Conservation (phyloP, 2,797 vertebrate genomes). For the Phalloptychus januarius region DNA sequence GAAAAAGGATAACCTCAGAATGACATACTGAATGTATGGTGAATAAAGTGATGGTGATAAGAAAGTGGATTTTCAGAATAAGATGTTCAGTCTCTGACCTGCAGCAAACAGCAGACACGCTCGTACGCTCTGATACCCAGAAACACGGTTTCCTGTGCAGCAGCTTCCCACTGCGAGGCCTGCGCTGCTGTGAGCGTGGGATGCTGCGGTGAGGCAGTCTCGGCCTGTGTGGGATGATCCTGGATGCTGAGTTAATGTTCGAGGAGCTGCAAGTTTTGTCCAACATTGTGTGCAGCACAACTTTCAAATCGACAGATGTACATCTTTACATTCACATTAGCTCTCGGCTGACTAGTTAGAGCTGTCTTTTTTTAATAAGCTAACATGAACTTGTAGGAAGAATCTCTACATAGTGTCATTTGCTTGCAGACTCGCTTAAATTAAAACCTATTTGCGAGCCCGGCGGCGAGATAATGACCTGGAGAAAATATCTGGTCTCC, state of each 20-base stretch:
- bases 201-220: slow-evolving; percentile 49
- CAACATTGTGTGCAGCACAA: slow-evolving; percentile 1
- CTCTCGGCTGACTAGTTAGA: not conserved
- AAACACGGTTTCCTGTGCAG: not conserved
- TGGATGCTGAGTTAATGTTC: slow-evolving; percentile 34
- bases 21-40: not conserved
- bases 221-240: slow-evolving; percentile 61
- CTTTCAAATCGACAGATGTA: not conserved
- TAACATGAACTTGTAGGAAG: not conserved
- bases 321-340: not conserved
- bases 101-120: not conserved
- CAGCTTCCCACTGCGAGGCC: slow-evolving; percentile 14
- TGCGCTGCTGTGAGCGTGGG: slow-evolving; percentile 53
- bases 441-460: slow-evolving; percentile 5
- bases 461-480: not conserved
- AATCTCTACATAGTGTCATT: not conserved
- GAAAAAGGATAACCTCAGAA: not conserved
- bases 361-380: not conserved
- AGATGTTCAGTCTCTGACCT: not conserved
- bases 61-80: not conserved
- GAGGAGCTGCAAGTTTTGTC: slow-evolving; percentile 14
- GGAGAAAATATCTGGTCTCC: not conserved
- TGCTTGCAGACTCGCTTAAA: not conserved
- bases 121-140: not conserved
- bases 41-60: not conserved